A percentile compares a stretch with the other conserved stretches of the same genome.
phyloP scores from a whole-genome alignment of 1,140 invertebrate species.

The Drosophila lowei region DNA sequence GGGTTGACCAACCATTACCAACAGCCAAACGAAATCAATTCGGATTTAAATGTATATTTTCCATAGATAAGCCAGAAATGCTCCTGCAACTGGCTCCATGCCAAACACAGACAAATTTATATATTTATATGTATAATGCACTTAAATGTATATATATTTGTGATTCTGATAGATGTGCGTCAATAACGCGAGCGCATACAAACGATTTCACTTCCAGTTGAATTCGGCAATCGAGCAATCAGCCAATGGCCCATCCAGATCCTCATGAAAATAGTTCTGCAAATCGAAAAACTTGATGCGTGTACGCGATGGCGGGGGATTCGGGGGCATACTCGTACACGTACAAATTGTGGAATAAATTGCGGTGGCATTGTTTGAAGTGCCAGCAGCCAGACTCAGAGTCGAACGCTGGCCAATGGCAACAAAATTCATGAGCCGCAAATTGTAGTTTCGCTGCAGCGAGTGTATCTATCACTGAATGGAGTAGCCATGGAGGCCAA shows the following conservation, averaged over 20 bases:
- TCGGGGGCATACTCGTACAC: too few relatives aligned
- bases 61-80: slow-evolving; percentile 42
- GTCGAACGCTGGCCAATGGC: slow-evolving; percentile 12
- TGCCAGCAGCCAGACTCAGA: slow-evolving; percentile 13
- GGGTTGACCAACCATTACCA: slow-evolving; percentile 55
- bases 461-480: slow-evolving; percentile 25
- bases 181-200: slow-evolving; percentile 46
- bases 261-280: slow-evolving; percentile 56
- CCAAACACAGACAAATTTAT: slow-evolving; percentile 15
- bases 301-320: neutral
- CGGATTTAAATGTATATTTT: slow-evolving; percentile 72
- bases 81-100: slow-evolving; percentile 10
- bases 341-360: slow-evolving; percentile 67
- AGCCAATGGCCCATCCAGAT: slow-evolving; percentile 26
- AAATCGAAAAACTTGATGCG: slow-evolving; percentile 61
- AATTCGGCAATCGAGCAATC: slow-evolving; percentile 44
- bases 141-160: slow-evolving; percentile 42
- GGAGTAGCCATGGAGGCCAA: neutral
- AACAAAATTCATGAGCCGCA: slow-evolving; percentile 57
- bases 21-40: slow-evolving; percentile 58
- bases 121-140: slow-evolving; percentile 52
- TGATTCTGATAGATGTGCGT: slow-evolving; percentile 57
- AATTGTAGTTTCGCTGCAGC: slow-evolving; percentile 47
- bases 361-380: slow-evolving; percentile 55
- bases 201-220: slow-evolving; percentile 57